phyloP scores from a whole-genome alignment of 1,140 invertebrate genomes.

The Nasonia vitripennis region DNA sequence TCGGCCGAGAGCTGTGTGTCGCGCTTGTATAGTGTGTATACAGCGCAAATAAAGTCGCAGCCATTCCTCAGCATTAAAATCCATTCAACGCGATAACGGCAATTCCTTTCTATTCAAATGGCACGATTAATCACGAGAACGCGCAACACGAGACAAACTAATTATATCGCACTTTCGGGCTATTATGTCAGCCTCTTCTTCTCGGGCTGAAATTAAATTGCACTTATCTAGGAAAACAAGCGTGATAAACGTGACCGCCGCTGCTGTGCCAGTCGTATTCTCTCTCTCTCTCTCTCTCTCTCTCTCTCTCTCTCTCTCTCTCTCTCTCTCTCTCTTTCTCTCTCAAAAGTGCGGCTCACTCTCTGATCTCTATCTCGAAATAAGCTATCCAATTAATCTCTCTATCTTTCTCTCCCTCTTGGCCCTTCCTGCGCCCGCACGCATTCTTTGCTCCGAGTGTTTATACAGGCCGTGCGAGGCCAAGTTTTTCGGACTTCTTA shows the following conservation, averaged over 20 bases:
- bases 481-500: conserved; percentile 25
- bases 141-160: not conserved
- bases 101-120: not conserved
- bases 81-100: not conserved
- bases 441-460: not conserved
- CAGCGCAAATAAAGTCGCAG: not conserved
- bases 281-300: not conserved
- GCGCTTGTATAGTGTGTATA: no score
- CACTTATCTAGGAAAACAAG: conserved; percentile 18
- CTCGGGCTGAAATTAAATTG: not conserved
- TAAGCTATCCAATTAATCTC: conserved; percentile 36
- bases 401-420: not conserved
- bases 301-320: not conserved
- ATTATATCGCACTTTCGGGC: not conserved
- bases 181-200: no score
- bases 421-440: not conserved
- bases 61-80: not conserved
- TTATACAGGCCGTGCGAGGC: not conserved
- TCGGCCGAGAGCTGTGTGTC: no score
- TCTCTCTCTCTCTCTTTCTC: not conserved
- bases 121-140: not conserved
- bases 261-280: no score
- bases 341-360: not conserved
- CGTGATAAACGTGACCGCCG: not conserved
- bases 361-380: conserved; percentile 15